phyloP scores from a whole-genome alignment of 1,140 invertebrate genomes.

The Rhyacophila brunnea region DNA sequence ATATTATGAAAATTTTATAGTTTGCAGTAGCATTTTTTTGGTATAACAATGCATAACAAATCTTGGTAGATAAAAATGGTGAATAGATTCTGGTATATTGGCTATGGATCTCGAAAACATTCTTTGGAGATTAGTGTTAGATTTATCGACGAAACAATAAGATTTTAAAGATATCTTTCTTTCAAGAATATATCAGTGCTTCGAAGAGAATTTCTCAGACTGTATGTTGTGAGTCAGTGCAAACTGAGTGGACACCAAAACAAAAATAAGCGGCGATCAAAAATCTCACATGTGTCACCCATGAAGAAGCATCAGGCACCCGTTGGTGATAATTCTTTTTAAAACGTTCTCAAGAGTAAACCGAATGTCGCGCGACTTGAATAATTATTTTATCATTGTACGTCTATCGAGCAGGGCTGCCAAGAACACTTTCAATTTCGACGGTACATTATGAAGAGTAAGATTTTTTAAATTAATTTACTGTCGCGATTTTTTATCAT shows the following conservation, averaged over 20 bases:
- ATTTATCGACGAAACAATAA: conserved; percentile 21
- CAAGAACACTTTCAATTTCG: no score
- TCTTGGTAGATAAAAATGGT: no score
- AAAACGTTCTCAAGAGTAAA: conserved; percentile 16
- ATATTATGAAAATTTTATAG: no score
- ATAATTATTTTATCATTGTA: conserved; percentile 6
- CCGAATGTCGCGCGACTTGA: conserved; percentile 5
- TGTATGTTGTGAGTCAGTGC: background rate
- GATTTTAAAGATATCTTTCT: conserved; percentile 2
- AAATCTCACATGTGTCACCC: conserved; percentile 21
- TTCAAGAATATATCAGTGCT: no score
- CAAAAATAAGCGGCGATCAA: conserved; percentile 19
- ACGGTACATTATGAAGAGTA: no score
- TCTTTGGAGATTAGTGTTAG: background rate
- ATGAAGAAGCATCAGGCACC: conserved; percentile 13
- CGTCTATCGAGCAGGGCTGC: no score
- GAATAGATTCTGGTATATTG: no score
- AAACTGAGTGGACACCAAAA: conserved; percentile 1
- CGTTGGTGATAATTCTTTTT: conserved; percentile 26
- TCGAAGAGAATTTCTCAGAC: background rate
- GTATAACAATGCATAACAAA: no score
- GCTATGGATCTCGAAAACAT: no score
- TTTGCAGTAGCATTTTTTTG: no score
- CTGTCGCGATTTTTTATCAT: no score
- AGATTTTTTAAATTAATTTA: no score